Base-by-base conservation (phyloP, 2,888 invertebrate species). In the Meliscaeva auricollis region DNA sequence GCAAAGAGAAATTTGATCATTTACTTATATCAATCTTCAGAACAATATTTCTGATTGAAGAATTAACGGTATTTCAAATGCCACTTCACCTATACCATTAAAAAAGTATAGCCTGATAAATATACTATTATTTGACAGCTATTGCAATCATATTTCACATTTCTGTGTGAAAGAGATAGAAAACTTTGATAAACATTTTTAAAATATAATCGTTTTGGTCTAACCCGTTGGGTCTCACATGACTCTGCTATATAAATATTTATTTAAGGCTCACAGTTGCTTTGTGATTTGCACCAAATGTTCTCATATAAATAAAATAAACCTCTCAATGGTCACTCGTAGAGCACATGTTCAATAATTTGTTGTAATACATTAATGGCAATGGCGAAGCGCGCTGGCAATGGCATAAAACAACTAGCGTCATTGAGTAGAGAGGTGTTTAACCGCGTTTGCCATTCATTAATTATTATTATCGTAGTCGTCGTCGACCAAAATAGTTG, bases 371-470 rank as follows among this genome's bases (percentile, higher is more conserved):
- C 20, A 13, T 0, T 7, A 9, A 38, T 79, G 70, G 20, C 46
- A 46, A 17, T 64, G 26, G 46, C 32, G 64, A 0, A 5, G 38
- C 20, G 30, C 44, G 30, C 11, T 13, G 64, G 64, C 17, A 17
- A 41, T 46, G 26, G 32, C 48, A 7, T 20, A 46, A 30, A 20
- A 66, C 22, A 62, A 30, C 58, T 54, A 22, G 54, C 84, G 84
- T 84, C 84, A 84, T 68, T 70, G 64, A 74, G 52, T 44, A 66
- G 41, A 30, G 17, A 78, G 73, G 69, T 76, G 66, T 80, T 54
- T 38, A 69, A 64, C 58, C 84, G 70, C 84, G 64, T 66, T 70
- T 64, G 75, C 80, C 84, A 76, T 84, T 84, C 84, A 84, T 80
- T 80, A 76, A 80, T 76, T 72, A 58, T 38, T 58, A 58, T 56